A percentile compares a stretch with the other conserved stretches of the same genome.
These are phyloP conservation scores for Ascaphus truei DNA, from an alignment of 2,113 vertebrate genomes.

Conservation along the genomic window DNA sequence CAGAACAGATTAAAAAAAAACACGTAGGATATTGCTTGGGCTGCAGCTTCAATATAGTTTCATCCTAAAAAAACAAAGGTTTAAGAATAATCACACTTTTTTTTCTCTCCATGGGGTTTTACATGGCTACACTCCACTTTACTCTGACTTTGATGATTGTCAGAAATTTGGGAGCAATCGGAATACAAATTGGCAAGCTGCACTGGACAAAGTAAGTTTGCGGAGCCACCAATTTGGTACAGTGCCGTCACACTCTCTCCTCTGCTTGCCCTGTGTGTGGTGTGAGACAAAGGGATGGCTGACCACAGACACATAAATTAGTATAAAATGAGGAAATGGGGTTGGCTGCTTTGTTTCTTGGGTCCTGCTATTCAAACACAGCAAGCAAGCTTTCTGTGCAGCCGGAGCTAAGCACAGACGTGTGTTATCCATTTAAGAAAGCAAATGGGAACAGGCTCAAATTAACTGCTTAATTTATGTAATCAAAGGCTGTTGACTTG, in stretches of 20 bases:
- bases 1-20: too few species aligned
- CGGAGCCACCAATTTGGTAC: constrained; percentile 54
- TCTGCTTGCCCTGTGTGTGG: constrained; percentile 55
- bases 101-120: neutral
- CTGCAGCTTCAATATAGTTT: too few species aligned
- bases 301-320: constrained; percentile 44
- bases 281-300: constrained; percentile 54
- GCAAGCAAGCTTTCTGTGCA: constrained; percentile 45
- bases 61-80: too few species aligned
- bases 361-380: neutral
- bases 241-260: constrained; percentile 58
- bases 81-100: neutral
- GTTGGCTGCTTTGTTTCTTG: constrained; percentile 36
- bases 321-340: constrained; percentile 44
- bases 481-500: constrained; percentile 17
- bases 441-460: constrained; percentile 45
- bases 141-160: neutral
- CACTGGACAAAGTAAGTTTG: neutral
- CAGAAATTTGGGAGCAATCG: too few species aligned
- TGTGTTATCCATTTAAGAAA: constrained; percentile 41
- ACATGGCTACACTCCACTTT: neutral
- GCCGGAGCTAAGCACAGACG: constrained; percentile 33
- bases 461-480: constrained; percentile 31
- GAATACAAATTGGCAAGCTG: neutral
- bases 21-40: too few species aligned